Evolutionary conservation across 2,888 invertebrate species (phyloP).

Genomic region (Thecocarcelia acutangulata): DNA sequence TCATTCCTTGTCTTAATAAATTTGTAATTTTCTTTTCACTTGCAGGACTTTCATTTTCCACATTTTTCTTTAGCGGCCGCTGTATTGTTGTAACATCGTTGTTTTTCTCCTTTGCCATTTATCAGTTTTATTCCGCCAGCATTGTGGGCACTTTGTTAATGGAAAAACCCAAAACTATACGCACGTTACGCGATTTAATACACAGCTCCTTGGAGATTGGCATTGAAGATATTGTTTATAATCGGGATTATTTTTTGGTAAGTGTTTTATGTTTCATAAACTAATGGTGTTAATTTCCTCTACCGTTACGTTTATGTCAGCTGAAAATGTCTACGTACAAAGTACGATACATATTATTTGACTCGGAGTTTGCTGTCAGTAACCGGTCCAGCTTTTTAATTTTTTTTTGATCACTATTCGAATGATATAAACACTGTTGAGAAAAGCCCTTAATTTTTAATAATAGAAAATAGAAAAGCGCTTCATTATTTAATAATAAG

Average conservation of each 20-base stretch:
- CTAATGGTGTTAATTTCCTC: too few relatives aligned
- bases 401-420: too few relatives aligned
- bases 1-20: neutral
- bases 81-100: slow-evolving; percentile 83
- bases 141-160: slow-evolving; percentile 86
- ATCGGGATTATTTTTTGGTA: slow-evolving; percentile 85
- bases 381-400: too few relatives aligned
- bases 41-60: slow-evolving; percentile 76
- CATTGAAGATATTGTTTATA: slow-evolving; percentile 85
- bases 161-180: slow-evolving; percentile 85
- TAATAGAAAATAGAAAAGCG: too few relatives aligned
- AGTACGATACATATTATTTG: too few relatives aligned
- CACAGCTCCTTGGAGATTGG: slow-evolving; percentile 84
- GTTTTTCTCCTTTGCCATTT: slow-evolving; percentile 84
- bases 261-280: neutral
- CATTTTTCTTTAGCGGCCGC: slow-evolving; percentile 82
- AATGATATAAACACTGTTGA: too few relatives aligned
- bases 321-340: too few relatives aligned
- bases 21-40: neutral
- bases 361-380: too few relatives aligned
- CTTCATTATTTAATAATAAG: too few relatives aligned
- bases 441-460: too few relatives aligned
- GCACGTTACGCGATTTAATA: slow-evolving; percentile 83
- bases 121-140: slow-evolving; percentile 87
- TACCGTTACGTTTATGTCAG: too few relatives aligned